phyloP scores from a whole-genome alignment of 2,888 invertebrate genomes.

The Harpagoxenus sublaevis region DNA sequence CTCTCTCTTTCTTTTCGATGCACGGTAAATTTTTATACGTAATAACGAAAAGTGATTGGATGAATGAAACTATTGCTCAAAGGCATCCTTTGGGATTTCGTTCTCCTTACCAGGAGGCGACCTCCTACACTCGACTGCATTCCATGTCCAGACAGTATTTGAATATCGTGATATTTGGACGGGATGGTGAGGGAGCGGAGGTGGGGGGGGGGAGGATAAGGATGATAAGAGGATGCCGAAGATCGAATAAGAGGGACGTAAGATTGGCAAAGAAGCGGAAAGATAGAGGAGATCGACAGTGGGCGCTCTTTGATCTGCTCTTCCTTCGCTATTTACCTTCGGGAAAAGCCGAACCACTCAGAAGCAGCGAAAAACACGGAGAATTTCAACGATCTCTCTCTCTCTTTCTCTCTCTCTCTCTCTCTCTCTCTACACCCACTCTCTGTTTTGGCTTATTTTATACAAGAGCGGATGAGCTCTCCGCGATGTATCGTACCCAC shows the following conservation, averaged over 20 bases:
- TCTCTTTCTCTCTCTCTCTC: conserved; percentile 44
- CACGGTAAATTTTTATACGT: conserved; percentile 55
- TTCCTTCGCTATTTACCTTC: conserved; percentile 54
- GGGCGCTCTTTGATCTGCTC: conserved; percentile 65
- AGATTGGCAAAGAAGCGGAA: conserved; percentile 9
- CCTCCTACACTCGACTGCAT: conserved; percentile 52
- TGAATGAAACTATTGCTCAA: conserved; percentile 60
- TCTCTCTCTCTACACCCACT: conserved; percentile 21
- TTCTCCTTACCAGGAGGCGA: conserved; percentile 49
- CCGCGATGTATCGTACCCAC: conserved; percentile 2
- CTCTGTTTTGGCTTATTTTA: conserved; percentile 42
- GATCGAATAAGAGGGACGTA: conserved; percentile 28
- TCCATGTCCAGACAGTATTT: conserved; percentile 62
- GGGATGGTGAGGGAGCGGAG: conserved; percentile 10
- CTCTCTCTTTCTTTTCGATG: not conserved
- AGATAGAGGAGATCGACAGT: conserved; percentile 9
- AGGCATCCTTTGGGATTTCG: conserved; percentile 58
- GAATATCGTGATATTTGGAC: conserved; percentile 70
- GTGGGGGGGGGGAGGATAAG: conserved; percentile 17
- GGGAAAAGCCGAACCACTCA: conserved; percentile 36
- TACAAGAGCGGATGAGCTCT: conserved; percentile 27
- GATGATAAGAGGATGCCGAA: conserved; percentile 38
- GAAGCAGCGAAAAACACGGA: conserved; percentile 52
- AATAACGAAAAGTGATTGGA: conserved; percentile 60
- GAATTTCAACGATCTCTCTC: conserved; percentile 42